Evolutionary conservation across 2,888 invertebrate genomes (phyloP).

Genomic region (Ichneumon xanthorius): DNA sequence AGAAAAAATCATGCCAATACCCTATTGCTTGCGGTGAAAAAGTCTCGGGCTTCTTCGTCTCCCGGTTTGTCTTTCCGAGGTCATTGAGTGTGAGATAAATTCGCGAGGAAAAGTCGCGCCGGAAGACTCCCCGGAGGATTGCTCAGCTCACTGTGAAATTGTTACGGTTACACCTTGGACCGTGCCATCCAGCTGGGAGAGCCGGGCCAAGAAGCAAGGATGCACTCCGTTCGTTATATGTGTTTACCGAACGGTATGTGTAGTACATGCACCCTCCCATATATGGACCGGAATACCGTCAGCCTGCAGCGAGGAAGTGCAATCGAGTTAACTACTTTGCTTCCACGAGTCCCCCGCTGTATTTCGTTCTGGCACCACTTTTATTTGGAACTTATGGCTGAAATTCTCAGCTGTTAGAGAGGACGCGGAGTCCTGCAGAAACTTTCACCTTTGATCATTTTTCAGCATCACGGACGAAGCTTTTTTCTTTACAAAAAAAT

Average conservation of each 20-base stretch:
- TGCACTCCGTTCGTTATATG: slow-evolving; percentile 7
- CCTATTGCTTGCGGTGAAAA: not conserved
- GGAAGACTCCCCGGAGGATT: slow-evolving; percentile 10
- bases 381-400: not conserved
- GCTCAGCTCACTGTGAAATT: slow-evolving; percentile 35
- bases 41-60: not conserved
- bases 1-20: not conserved
- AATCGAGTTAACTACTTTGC: slow-evolving; percentile 23
- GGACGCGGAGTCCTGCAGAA: not conserved
- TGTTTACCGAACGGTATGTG: not conserved
- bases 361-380: slow-evolving; percentile 8
- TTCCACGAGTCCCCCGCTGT: not conserved
- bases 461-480: not conserved
- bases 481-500: not conserved
- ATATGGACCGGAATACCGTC: not conserved
- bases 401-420: not conserved
- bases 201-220: not conserved
- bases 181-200: slow-evolving; percentile 17
- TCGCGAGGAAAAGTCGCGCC: slow-evolving; percentile 27
- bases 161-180: slow-evolving; percentile 29
- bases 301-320: slow-evolving; percentile 2
- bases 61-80: slow-evolving; percentile 8
- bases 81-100: slow-evolving; percentile 26
- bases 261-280: not conserved
- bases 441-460: not conserved